A percentile compares a stretch with the other conserved stretches of the same genome.
Evolutionary conservation across 1,140 invertebrate species (phyloP).

Genomic region (Aphelenchoides avenae): DNA sequence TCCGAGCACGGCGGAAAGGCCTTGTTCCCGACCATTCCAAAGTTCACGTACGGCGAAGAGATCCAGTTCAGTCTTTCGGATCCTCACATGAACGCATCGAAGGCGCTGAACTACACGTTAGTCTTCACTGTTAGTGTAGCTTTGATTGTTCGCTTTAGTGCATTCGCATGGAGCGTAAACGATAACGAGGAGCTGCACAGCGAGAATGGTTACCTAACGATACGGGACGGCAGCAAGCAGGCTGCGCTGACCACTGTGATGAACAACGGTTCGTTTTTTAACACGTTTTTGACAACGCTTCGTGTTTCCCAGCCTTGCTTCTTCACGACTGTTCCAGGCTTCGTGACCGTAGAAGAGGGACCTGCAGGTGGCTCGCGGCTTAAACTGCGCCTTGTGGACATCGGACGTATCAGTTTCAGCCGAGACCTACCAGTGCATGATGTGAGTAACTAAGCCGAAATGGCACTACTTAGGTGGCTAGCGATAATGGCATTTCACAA

Average conservation of each 20-base stretch:
- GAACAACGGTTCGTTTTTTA: conserved; percentile 49
- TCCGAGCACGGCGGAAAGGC: conserved; percentile 51
- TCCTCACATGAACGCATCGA: conserved; percentile 24
- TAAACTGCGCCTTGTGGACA: conserved; percentile 51
- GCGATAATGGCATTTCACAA: background rate
- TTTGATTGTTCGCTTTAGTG: conserved; percentile 40
- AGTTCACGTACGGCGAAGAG: conserved; percentile 58
- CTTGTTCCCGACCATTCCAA: conserved; percentile 57
- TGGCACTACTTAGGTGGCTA: conserved; percentile 3
- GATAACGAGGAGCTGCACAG: conserved; percentile 56
- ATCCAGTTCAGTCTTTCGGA: conserved; percentile 52
- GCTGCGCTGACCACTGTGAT: conserved; percentile 57
- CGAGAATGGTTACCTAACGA: conserved; percentile 55
- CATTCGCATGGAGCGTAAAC: conserved; percentile 57
- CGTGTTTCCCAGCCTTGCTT: background rate
- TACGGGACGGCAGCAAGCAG: conserved; percentile 42
- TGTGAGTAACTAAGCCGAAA: conserved; percentile 30
- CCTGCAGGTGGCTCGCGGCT: conserved; percentile 18
- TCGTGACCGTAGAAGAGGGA: conserved; percentile 57
- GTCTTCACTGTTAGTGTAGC: background rate
- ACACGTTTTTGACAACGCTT: conserved; percentile 11
- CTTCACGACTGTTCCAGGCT: conserved; percentile 35
- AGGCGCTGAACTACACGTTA: conserved; percentile 58
- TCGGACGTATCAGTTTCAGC: conserved; percentile 55
- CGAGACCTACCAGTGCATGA: conserved; percentile 58